Percentiles rank a stretch among this genome's conserved stretches.
Conservation (phyloP, 2,888 invertebrate genomes). For the Dugesia japonica region DNA sequence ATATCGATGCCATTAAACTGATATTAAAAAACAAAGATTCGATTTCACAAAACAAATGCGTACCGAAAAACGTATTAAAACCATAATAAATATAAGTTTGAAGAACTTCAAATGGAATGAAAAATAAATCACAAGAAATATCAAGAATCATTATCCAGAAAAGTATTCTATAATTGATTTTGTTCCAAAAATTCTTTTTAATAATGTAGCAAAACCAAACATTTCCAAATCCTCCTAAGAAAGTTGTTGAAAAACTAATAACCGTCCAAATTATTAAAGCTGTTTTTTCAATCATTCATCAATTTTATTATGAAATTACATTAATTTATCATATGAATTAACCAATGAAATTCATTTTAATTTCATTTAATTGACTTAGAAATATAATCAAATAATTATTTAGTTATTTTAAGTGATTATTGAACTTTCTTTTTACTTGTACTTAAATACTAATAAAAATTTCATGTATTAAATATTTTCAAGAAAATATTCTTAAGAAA, state of each 20-base stretch:
- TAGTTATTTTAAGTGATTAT: too few relatives aligned
- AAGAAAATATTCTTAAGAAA: too few relatives aligned
- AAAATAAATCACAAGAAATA: conserved; percentile 6
- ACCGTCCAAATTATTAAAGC: not conserved
- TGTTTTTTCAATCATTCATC: not conserved
- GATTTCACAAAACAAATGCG: conserved; percentile 9
- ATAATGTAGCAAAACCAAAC: not conserved
- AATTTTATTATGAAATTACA: too few relatives aligned
- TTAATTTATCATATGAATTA: too few relatives aligned
- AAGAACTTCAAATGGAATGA: conserved; percentile 27
- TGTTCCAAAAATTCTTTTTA: conserved; percentile 11
- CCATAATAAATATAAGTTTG: not conserved
- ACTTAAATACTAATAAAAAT: too few relatives aligned
- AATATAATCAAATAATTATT: too few relatives aligned
- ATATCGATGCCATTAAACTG: conserved; percentile 5
- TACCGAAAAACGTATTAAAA: conserved; percentile 5
- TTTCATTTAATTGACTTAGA: too few relatives aligned
- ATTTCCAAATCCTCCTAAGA: not conserved
- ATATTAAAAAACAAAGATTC: conserved; percentile 23
- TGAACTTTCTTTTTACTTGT: too few relatives aligned
- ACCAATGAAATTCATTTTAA: too few relatives aligned
- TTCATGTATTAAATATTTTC: too few relatives aligned
- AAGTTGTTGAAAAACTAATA: not conserved
- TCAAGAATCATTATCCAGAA: conserved; percentile 16
- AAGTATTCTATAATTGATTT: conserved; percentile 11